Conservation (phyloP, 1,140 invertebrate species). For the Mizuhopecten yessoensis region DNA sequence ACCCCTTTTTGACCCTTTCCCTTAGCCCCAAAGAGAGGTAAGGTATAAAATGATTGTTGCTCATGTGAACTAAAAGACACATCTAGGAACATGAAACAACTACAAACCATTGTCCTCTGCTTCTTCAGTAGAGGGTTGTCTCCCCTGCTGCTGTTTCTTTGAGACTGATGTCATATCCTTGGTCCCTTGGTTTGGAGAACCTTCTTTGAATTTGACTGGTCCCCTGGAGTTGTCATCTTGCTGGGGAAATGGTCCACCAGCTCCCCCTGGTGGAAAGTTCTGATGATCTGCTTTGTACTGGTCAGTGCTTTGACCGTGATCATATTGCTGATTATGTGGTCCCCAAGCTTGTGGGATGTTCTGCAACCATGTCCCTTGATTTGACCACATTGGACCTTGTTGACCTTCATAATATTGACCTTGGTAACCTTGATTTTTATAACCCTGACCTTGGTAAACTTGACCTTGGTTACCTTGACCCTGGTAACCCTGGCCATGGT, state of each 20-base stretch:
- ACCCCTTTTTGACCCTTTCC: too few species aligned
- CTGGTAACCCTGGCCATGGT: not conserved
- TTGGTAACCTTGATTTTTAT: not conserved
- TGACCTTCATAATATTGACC: not conserved
- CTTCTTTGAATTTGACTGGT: not conserved
- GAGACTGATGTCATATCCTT: not conserved
- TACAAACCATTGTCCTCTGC: not conserved
- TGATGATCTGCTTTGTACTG: too few species aligned
- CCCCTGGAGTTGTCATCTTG: not conserved
- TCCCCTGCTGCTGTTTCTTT: not conserved
- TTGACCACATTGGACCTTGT: not conserved
- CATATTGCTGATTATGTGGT: not conserved
- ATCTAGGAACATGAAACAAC: not conserved
- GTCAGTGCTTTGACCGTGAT: too few species aligned
- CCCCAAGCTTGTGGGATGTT: not conserved
- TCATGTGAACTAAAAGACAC: too few species aligned
- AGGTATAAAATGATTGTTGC: too few species aligned
- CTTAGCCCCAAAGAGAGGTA: too few species aligned
- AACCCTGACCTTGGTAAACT: not conserved
- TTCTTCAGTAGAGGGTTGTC: not conserved
- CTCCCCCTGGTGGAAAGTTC: too few species aligned
- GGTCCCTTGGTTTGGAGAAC: not conserved
- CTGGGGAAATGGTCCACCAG: not conserved
- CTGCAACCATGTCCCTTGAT: not conserved
- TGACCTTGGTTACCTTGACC: not conserved